phyloP scores from a whole-genome alignment of 1,140 invertebrate genomes.

The Polypedilum vanderplanki region DNA sequence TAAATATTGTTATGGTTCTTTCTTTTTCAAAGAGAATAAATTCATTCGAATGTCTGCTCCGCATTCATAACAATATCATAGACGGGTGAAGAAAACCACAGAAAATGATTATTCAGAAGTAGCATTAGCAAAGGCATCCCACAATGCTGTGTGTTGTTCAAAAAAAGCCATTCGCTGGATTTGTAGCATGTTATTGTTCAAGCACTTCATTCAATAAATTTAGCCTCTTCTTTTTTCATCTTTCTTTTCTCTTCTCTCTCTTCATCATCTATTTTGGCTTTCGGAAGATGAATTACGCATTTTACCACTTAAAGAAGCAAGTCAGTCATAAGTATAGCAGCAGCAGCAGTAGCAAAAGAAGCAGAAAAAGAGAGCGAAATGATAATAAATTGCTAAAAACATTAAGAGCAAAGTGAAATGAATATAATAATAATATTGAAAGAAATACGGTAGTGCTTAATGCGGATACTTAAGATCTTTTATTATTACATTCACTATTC shows the following conservation, averaged over 20 bases:
- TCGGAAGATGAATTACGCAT: constrained; percentile 17
- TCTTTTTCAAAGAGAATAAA: neutral
- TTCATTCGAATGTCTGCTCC: neutral
- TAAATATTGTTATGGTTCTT: constrained; percentile 6
- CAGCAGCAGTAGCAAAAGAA: neutral
- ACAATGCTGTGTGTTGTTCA: too few species aligned
- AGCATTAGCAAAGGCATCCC: neutral
- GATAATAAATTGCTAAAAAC: constrained; percentile 14
- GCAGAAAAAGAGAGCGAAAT: constrained; percentile 12
- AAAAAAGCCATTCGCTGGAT: neutral
- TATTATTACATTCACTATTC: neutral
- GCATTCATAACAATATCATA: neutral
- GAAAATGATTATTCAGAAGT: constrained; percentile 10
- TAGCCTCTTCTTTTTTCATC: neutral
- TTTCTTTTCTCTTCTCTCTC: neutral
- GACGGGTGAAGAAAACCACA: neutral
- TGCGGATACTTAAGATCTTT: neutral
- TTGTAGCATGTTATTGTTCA: constrained; percentile 7
- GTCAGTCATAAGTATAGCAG: neutral
- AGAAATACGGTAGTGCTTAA: neutral
- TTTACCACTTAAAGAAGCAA: neutral
- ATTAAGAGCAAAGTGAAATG: neutral
- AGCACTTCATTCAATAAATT: neutral
- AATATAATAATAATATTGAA: neutral
- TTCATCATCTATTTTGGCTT: neutral